These are phyloP conservation scores for Tolmerus cingulatus DNA, from an alignment of 2,888 invertebrate genomes.

Conservation along the genomic window DNA sequence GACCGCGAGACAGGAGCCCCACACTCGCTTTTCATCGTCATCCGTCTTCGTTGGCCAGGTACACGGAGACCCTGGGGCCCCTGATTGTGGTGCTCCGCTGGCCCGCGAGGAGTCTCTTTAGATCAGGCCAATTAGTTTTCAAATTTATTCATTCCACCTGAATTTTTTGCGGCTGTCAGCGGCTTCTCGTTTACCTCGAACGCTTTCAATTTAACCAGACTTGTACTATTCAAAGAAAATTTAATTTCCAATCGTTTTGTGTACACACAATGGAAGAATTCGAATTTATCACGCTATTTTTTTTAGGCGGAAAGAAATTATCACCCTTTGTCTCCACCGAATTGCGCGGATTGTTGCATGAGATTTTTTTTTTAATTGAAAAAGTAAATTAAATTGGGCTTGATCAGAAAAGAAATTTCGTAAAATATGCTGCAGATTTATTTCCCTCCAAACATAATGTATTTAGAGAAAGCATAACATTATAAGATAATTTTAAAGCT, in stretches of 20 bases:
- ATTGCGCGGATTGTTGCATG: neutral
- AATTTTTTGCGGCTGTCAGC: slow-evolving; percentile 2
- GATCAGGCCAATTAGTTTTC: slow-evolving; percentile 39
- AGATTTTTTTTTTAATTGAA: neutral
- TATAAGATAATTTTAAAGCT: no score
- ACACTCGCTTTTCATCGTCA: neutral
- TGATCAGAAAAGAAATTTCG: neutral
- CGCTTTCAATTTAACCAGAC: slow-evolving; percentile 30
- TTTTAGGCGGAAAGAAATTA: neutral
- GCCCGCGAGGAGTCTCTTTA: neutral
- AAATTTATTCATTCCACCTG: neutral
- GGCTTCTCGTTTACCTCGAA: neutral
- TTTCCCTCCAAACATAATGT: no score
- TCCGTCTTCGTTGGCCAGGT: neutral
- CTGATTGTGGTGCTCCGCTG: neutral
- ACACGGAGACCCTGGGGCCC: neutral
- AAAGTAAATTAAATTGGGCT: neutral
- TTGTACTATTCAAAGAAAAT: slow-evolving; percentile 34
- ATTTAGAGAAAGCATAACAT: no score
- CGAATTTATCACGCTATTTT: slow-evolving; percentile 20
- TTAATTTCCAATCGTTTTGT: slow-evolving; percentile 44
- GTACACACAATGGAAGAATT: slow-evolving; percentile 26
- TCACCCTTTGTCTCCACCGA: neutral
- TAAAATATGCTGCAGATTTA: neutral
- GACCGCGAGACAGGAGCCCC: neutral